These are phyloP conservation scores for Rhinoptilus africanus DNA, from an alignment of 2,113 vertebrate genomes.

Conservation along the genomic window DNA sequence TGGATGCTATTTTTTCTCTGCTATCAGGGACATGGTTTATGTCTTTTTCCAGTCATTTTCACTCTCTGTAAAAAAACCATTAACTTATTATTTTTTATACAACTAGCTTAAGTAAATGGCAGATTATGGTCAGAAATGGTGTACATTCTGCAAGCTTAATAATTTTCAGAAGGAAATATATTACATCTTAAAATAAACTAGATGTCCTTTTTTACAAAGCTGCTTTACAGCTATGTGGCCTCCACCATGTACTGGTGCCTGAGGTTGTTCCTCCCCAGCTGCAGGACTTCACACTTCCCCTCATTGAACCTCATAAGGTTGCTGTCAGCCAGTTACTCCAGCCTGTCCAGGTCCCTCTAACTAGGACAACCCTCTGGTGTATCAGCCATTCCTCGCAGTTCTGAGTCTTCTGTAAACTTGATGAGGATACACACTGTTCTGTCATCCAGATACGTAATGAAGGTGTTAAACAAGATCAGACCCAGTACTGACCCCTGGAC, in stretches of 20 bases:
- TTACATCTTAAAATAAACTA: not conserved
- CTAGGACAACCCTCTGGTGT: not conserved
- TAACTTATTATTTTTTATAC: not conserved
- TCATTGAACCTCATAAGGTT: not conserved
- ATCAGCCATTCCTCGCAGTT: not conserved
- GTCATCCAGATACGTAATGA: not conserved
- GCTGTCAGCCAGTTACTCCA: not conserved
- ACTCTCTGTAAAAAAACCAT: not conserved
- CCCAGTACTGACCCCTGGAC: not conserved
- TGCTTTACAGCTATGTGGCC: not conserved
- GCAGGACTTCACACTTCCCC: not conserved
- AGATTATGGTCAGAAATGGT: not conserved
- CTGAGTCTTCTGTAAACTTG: not conserved
- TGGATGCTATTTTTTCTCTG: not conserved
- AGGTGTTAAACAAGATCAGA: rapidly evolving
- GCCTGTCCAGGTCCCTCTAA: not conserved
- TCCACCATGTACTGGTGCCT: not conserved
- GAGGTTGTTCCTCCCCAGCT: rapidly evolving
- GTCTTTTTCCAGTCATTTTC: not conserved
- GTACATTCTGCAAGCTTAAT: not conserved
- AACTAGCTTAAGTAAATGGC: not conserved
- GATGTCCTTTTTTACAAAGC: not conserved
- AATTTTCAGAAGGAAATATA: not conserved
- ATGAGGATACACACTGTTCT: not conserved
- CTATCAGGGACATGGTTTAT: not conserved